phyloP scores from a whole-genome alignment of 1,140 invertebrate species.

The Hycleus phaleratus region DNA sequence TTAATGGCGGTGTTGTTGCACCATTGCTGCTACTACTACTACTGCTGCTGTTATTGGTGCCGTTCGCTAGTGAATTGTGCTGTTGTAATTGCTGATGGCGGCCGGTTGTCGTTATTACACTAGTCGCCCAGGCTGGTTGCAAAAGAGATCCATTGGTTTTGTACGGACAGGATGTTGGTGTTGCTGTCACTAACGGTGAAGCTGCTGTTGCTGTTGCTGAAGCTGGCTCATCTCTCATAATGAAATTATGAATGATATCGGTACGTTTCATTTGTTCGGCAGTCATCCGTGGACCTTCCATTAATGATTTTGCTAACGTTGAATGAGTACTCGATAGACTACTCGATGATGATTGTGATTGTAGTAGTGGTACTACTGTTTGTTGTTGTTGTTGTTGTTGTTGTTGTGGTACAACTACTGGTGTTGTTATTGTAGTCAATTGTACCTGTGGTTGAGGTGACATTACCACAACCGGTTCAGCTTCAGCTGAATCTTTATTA shows the following conservation, averaged over 20 bases:
- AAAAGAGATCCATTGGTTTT: constrained; percentile 28
- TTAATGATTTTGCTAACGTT: constrained; percentile 75
- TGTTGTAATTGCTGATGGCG: constrained; percentile 29
- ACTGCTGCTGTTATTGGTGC: not conserved
- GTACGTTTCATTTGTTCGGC: constrained; percentile 82
- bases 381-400: too few relatives aligned
- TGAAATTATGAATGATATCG: constrained; percentile 82
- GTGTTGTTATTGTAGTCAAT: constrained; percentile 17
- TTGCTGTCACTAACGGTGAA: constrained; percentile 31
- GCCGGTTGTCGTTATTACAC: constrained; percentile 43
- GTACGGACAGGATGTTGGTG: constrained; percentile 38
- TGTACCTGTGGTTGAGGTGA: constrained; percentile 37
- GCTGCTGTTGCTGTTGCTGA: constrained; percentile 25
- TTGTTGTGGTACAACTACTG: too few relatives aligned
- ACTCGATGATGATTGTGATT: constrained; percentile 33
- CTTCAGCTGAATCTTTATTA: constrained; percentile 69
- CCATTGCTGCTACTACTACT: not conserved
- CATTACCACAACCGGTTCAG: constrained; percentile 50
- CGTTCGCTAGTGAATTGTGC: not conserved
- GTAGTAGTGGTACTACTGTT: constrained; percentile 27
- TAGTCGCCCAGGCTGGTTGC: constrained; percentile 38
- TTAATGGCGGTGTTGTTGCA: constrained; percentile 12
- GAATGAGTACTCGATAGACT: constrained; percentile 73
- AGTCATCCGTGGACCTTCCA: constrained; percentile 81
- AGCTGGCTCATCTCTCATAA: constrained; percentile 60